These are phyloP conservation scores for Agrochola lota DNA, from an alignment of 2,888 invertebrate genomes.

Conservation along the genomic window DNA sequence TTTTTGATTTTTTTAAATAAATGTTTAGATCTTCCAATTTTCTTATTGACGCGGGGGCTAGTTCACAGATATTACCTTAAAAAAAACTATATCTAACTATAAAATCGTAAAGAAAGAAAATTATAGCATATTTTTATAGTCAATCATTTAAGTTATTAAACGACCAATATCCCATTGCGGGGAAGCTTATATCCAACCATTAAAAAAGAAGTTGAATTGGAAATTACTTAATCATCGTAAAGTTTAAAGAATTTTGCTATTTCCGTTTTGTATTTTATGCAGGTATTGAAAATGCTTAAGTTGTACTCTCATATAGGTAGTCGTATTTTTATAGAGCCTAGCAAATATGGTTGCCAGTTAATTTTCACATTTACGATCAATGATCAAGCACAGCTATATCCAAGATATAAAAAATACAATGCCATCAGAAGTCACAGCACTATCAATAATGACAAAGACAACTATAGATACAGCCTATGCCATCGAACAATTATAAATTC, in stretches of 20 bases:
- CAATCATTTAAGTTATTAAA: conserved; percentile 1
- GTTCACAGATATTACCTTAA: not conserved
- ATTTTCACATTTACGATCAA: not conserved
- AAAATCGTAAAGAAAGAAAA: not conserved
- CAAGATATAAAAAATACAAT: not conserved
- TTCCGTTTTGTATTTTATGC: not conserved
- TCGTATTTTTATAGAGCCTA: too few relatives aligned
- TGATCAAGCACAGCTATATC: not conserved
- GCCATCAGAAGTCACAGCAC: conserved; percentile 23
- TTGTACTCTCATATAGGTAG: too few relatives aligned
- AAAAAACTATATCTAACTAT: too few relatives aligned
- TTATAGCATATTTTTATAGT: not conserved
- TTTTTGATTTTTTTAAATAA: not conserved
- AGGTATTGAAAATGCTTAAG: not conserved
- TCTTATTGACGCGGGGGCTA: not conserved
- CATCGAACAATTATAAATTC: conserved; percentile 82
- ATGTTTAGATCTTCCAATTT: not conserved
- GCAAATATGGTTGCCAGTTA: not conserved
- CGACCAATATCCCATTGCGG: not conserved
- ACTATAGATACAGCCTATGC: conserved; percentile 77
- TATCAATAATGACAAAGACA: conserved; percentile 62
- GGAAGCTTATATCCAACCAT: not conserved
- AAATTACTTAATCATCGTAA: conserved; percentile 23
- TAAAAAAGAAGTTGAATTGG: not conserved
- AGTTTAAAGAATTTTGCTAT: conserved; percentile 8